Evolutionary conservation across 2,113 vertebrate species (phyloP).

Genomic region (Heterochromis multidens): DNA sequence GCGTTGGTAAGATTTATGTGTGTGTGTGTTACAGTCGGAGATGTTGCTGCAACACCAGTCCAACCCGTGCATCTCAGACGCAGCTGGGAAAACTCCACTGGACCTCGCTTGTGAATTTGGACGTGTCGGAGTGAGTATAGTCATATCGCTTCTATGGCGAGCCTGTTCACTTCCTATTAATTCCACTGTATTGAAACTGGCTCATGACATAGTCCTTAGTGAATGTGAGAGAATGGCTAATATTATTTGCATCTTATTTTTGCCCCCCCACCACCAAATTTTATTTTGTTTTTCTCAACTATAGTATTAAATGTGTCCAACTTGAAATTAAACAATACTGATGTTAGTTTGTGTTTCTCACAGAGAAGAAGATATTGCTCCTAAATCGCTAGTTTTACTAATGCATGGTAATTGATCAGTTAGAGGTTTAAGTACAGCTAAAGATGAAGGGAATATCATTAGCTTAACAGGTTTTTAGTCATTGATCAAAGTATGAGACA

Average conservation of each 20-base stretch:
- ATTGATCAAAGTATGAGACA: not conserved
- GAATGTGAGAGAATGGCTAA: too few relatives aligned
- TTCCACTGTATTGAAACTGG: too few relatives aligned
- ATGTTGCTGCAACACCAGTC: constrained; percentile 91
- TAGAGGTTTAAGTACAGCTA: not conserved
- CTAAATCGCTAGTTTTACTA: too few relatives aligned
- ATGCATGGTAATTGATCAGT: not conserved
- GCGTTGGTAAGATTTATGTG: not conserved
- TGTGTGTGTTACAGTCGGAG: constrained; percentile 63
- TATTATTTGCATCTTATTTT: too few relatives aligned
- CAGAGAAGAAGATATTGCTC: too few relatives aligned
- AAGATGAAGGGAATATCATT: not conserved
- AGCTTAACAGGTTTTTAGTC: not conserved
- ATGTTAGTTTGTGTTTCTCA: too few relatives aligned
- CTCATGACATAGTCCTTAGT: too few relatives aligned
- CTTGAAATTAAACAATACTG: too few relatives aligned
- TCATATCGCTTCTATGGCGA: not conserved
- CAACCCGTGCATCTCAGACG: constrained; percentile 95
- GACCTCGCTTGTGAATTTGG: constrained; percentile 98
- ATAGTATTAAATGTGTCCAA: too few relatives aligned
- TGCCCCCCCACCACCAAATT: too few relatives aligned
- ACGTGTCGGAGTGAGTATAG: constrained; percentile 86
- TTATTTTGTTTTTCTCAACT: too few relatives aligned
- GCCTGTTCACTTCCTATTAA: too few relatives aligned
- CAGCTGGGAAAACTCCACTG: constrained; percentile 91